Conservation (phyloP, 2,888 invertebrate genomes). For the Pseudococcus viburni region DNA sequence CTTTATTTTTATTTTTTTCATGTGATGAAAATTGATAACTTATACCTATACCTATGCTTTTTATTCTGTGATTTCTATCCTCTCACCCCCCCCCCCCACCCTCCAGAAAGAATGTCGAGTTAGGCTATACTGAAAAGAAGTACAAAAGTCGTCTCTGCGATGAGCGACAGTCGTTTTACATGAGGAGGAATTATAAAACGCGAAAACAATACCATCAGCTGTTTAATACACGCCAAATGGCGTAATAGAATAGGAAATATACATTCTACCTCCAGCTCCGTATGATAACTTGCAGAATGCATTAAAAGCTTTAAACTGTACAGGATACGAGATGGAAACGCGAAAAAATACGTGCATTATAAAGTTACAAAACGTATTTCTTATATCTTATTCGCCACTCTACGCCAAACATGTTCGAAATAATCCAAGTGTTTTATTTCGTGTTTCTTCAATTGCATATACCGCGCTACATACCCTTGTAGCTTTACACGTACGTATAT, state of each 20-base stretch:
- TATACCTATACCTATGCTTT: no score
- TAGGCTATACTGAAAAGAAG: no score
- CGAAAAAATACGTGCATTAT: conserved; percentile 45
- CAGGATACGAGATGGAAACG: not conserved
- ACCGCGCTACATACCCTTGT: not conserved
- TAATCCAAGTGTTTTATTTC: conserved; percentile 55
- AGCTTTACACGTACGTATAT: not conserved
- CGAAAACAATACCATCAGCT: conserved; percentile 30
- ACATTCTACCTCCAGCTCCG: not conserved
- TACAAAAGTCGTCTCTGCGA: no score
- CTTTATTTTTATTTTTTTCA: no score
- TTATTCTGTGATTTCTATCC: no score
- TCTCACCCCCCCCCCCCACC: no score
- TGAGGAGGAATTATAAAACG: conserved; percentile 14
- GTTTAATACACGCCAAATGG: conserved; percentile 34
- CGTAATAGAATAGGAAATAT: conserved; percentile 23
- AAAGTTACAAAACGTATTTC: conserved; percentile 33
- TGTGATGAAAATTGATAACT: no score
- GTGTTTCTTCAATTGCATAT: conserved; percentile 44
- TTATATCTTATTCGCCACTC: not conserved
- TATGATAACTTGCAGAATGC: conserved; percentile 33
- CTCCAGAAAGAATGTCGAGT: no score
- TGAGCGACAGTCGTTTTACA: not conserved
- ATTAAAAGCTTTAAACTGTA: conserved; percentile 46
- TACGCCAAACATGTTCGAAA: conserved; percentile 12